Base-by-base conservation (phyloP, 2,113 vertebrate species). In the Deroptyus accipitrinus region DNA sequence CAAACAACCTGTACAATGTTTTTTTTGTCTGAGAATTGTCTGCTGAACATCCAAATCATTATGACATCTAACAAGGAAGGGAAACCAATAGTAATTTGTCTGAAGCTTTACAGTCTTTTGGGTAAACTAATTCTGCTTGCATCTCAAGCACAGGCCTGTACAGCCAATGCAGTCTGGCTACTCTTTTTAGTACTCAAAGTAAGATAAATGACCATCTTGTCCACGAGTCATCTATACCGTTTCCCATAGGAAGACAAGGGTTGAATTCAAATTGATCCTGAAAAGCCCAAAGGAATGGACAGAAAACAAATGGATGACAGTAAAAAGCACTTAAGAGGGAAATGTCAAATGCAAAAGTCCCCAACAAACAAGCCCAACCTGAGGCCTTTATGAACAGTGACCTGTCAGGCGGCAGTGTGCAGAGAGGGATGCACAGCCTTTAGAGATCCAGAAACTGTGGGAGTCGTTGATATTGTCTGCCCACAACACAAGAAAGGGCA, bases 251-350 rank as follows among this genome's bases (percentile, higher is more conserved):
- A 91, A 86, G 55, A 72, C 24, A 42, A 67, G 27, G 33, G 46
- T 76, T 73, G 70, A 86, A 91, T 91, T 59, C 70, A 87, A 89
- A 94, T 87, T 73, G 75, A 94, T 91, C 48, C 84, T 81, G 74
- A 72, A 91, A 87, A 82, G 27, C 86, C 28, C 52, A 39, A 64
- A 87, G 66, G 19, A 88, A 72, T 6, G 8, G 57, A 52, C 74
- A 91, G 62, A 92, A 89, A 92, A 61, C 64, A 94, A 81, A 81
- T 4, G 81, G 30, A 64, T 76, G 57, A 25, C 62, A 86, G 66
- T 24, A 83, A 83, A 82, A 79, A 74, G 13, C 41, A 57, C 49
- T 86, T 44, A 27, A 64, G 42, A 68, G 35, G 39, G 30, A 91
- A 91, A 84, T 30, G 25, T 72, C 80, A 55, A 69, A 86, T 31